phyloP scores from a whole-genome alignment of 37 sponge, comb jelly and placozoan genomes.

The Dysidea cf. avara region DNA sequence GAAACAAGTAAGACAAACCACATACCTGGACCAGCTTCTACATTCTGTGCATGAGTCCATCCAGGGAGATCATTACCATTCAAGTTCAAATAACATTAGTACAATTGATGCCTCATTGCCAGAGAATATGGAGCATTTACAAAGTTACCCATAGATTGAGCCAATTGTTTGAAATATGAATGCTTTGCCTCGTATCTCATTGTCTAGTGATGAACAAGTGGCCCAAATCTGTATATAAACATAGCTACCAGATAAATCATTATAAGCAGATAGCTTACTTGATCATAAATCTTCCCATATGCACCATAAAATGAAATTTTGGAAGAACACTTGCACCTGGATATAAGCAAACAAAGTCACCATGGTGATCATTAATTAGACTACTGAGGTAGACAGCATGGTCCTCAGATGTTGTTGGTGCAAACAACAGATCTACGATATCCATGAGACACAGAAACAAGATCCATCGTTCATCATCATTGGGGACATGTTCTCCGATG shows the following conservation, averaged over 20 bases:
- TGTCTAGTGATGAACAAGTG: slow-evolving; percentile 4
- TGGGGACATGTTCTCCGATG: not conserved
- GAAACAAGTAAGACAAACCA: too few species aligned
- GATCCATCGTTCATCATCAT: not conserved
- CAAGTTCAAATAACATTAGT: slow-evolving; percentile 3
- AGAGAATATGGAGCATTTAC: slow-evolving; percentile 1
- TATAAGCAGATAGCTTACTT: not conserved
- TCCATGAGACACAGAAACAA: not conserved
- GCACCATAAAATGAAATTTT: slow-evolving; percentile 15
- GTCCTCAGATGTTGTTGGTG: not conserved
- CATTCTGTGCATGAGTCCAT: too few species aligned
- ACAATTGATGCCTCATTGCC: not conserved
- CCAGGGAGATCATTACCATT: too few species aligned
- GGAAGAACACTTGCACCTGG: not conserved
- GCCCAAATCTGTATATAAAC: slow-evolving; percentile 16
- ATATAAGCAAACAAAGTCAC: not conserved
- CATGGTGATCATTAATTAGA: slow-evolving; percentile 13
- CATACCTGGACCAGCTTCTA: too few species aligned
- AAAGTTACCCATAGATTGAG: slow-evolving; percentile 5
- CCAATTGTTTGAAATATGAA: slow-evolving; percentile 15
- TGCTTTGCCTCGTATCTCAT: slow-evolving; percentile 8
- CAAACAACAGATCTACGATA: not conserved
- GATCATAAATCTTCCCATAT: not conserved
- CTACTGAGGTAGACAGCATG: not conserved
- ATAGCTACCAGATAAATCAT: too few species aligned